A percentile compares a stretch with the other conserved stretches of the same genome.
These are phyloP conservation scores for Magallana gigas DNA, from an alignment of 1,140 invertebrate genomes.

Conservation along the genomic window DNA sequence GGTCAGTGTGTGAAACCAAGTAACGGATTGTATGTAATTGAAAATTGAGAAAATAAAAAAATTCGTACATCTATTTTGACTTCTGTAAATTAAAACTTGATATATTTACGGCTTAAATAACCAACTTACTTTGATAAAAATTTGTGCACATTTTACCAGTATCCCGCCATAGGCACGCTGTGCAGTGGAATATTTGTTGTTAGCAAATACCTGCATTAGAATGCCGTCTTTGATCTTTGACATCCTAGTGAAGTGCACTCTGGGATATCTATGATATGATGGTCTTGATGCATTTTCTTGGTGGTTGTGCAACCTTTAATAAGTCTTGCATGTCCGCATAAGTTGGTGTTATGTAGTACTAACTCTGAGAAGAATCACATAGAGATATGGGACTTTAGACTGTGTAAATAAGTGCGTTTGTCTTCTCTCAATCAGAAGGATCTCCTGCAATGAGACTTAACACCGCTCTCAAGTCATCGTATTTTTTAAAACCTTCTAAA, in stretches of 20 bases:
- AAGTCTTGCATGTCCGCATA: constrained; percentile 11
- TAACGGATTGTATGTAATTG: constrained; percentile 7
- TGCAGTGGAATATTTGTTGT: constrained; percentile 9
- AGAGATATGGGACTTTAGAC: constrained; percentile 14
- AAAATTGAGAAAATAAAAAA: constrained; percentile 32
- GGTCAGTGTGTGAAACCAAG: constrained; percentile 1
- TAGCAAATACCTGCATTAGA: constrained; percentile 29
- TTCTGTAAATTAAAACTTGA: constrained; percentile 20
- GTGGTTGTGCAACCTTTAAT: not conserved
- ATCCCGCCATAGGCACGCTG: constrained; percentile 9
- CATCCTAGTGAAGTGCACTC: constrained; percentile 21
- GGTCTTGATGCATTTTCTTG: constrained; percentile 1
- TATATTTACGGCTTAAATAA: constrained; percentile 21
- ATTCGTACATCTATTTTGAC: constrained; percentile 26
- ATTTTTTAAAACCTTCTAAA: not conserved
- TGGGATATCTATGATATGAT: constrained; percentile 31
- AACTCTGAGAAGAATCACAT: not conserved
- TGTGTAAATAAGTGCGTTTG: constrained; percentile 17
- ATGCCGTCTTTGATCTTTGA: constrained; percentile 33
- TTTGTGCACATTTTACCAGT: constrained; percentile 30
- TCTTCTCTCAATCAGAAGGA: not conserved
- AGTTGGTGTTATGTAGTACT: constrained; percentile 13
- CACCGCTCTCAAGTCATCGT: not conserved
- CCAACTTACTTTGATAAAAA: constrained; percentile 27
- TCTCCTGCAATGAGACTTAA: not conserved